Percentiles rank a stretch among this genome's conserved stretches.
Evolutionary conservation across 1,140 invertebrate genomes (phyloP).

Genomic region (Panagrolaimus sp.): DNA sequence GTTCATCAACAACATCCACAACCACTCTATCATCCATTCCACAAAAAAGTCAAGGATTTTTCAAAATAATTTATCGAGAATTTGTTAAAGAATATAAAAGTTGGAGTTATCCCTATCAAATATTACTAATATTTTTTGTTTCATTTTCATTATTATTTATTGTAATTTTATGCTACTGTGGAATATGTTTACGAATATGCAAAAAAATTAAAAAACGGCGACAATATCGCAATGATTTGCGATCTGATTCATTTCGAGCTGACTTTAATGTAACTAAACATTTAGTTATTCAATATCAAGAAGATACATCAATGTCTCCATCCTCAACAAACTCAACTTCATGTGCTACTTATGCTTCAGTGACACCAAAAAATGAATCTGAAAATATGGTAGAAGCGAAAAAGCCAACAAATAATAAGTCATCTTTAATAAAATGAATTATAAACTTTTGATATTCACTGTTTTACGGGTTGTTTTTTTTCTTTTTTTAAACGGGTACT

Average conservation of each 20-base stretch:
- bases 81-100: too few relatives aligned
- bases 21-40: too few relatives aligned
- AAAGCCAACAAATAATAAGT: background rate
- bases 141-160: background rate
- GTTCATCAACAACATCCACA: too few relatives aligned
- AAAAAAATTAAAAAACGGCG: background rate
- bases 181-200: background rate
- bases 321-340: background rate
- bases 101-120: too few relatives aligned
- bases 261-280: background rate
- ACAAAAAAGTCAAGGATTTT: too few relatives aligned
- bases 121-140: too few relatives aligned
- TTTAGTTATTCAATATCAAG: slow-evolving; percentile 3
- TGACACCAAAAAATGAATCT: background rate
- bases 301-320: background rate
- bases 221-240: background rate
- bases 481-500: background rate
- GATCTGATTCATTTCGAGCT: background rate
- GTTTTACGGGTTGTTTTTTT: background rate
- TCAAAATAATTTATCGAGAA: too few relatives aligned
- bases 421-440: background rate
- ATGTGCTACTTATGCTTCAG: background rate
- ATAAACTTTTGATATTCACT: background rate
- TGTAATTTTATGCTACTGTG: background rate
- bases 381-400: background rate